Evolutionary conservation across 1,140 invertebrate species (phyloP), one percentile per base, ranked within the genome.

Genomic region (Pseudomyrmex concolor): DNA sequence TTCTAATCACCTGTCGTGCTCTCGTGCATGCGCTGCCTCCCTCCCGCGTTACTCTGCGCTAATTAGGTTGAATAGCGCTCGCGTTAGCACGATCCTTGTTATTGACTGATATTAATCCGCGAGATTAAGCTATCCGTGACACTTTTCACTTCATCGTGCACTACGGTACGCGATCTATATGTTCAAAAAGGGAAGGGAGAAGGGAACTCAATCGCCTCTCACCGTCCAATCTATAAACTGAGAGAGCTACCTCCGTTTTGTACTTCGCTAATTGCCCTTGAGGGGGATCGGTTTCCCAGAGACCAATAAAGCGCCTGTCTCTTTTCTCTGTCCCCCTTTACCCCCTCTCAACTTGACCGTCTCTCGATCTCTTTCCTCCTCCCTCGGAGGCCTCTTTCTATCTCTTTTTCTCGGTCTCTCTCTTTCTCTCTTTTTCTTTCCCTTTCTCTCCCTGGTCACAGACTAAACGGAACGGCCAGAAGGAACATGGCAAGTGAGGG

Each of bases 231-330:
- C 86, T 86, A 88, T 88, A 88, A 88, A 88, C 86, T 85, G 86
- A 87, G 73, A 89, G 77, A 89, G 77, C 59, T 85, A 81, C 72
- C 89, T 84, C 71, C 80, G 84, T 85, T 86, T 90, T 86, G 76
- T 89, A 84, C 74, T 85, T 81, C 84, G 82, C 85, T 90, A 90
- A 90, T 90, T 90, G 86, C 89, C 86, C 89, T 87, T 84, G 86
- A 84, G 85, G 84, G 89, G 86, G 74, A 84, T 86, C 83, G 83
- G 86, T 89, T 88, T 89, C 84, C 78, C 85, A 63, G 74, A 85
- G 86, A 68, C 83, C 86, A 89, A 90, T 89, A 89, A 90, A 90
- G 88, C 83, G 54, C 64, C 84, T 48, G 57, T 83, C 78, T 60
- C 62, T 82, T 82, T 80, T 73, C 77, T 83, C 57, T 63, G 73